Evolutionary conservation across 2,113 vertebrate genomes (phyloP), one percentile per base, ranked within the genome.

Genomic region (Thermophis baileyi): DNA sequence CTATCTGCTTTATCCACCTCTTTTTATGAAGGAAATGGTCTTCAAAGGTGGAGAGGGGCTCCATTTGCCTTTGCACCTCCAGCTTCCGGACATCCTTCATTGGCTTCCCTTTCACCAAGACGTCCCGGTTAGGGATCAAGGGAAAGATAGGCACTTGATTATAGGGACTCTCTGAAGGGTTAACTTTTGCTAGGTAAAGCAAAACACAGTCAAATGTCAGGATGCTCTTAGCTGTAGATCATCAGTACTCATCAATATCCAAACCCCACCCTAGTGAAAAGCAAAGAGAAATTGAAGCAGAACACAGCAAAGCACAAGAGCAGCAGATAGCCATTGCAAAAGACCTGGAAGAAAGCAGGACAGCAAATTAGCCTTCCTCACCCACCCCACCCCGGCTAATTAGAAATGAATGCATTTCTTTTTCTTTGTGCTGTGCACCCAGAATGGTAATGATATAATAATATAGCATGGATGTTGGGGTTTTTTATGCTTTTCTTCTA

Each of bases 131-230:
- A 90, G 96, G 96, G 93, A 94, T 92, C 88, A 93, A 49, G 0
- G 95, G 97, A 57, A 97, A 96, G 94, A 96, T 7, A 55, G 96
- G 96, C 92, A 95, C 94, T 95, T 97, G 95, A 50, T 96, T 27
- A 1, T 96, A 96, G 5, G 97, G 96, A 50, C 96, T 97, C 27
- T 93, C 95, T 89, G 95, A 94, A 91, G 2, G 2, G 81, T 40
- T 30, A 40, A 0, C 93, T 35, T 49, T 93, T 89, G 46, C 97
- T 97, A 74, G 85, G 7, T 14, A 50, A 35, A 91, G 81, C 51
- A 93, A 63, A 53, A 95, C 87, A 12, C 0, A 50, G 49, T 24
- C 6, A 85, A 16, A 89, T 18, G 44, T 85, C 74, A 27, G 54
- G 30, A 60, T 35, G 20, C 20, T 40, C 27, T 86, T 16, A 16